Evolutionary conservation across 1,140 invertebrate genomes (phyloP), one percentile per base, ranked within the genome.

Genomic region (Cardiocondyla obscurior): DNA sequence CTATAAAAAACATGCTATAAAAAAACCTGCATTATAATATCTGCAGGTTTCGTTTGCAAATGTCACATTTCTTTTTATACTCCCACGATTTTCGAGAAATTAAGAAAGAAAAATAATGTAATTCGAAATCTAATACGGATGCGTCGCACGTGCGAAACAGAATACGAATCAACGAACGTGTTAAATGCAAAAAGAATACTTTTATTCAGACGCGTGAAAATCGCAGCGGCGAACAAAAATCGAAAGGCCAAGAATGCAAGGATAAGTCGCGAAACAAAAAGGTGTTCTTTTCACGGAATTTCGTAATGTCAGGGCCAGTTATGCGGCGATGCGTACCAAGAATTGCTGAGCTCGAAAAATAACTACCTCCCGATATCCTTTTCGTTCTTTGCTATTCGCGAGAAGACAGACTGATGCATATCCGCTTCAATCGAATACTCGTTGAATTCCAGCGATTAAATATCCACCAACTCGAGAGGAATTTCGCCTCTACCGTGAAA

Each of bases 391-490:
- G 12, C 42, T 3, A 22, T 55, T 64, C 12, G 62, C n/a, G n/a
- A 69, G 25, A 79, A 69, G 22, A 53, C 22, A 28, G 72, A n/a
- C 28, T 60, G 72, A 46, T 46, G 42, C 39, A 64, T 58, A 62
- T 46, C 22, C 58, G 42, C 33, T 51, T 51, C 44, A 53, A 64
- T 76, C 46, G 58, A 14, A 7, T 8, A 14, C 30, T 62, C 51
- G 36, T 46, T 33, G 62, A 79, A 79, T 69, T 69, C 33, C 46
- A 67, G 22, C 10, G 22, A 79, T 79, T 55, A 76, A 76, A 76
- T 49, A 67, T 67, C 60, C 39, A 51, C 30, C 14, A 36, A 36
- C 44, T 51, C 19, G 36, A 44, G 30, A 65, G 22, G 22, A 77
- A 77, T 51, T 67, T 49, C 36, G 2, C 65, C 28, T 46, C 30